Conservation (phyloP, 2,888 invertebrate species). For the Caenorhabditis becei region DNA sequence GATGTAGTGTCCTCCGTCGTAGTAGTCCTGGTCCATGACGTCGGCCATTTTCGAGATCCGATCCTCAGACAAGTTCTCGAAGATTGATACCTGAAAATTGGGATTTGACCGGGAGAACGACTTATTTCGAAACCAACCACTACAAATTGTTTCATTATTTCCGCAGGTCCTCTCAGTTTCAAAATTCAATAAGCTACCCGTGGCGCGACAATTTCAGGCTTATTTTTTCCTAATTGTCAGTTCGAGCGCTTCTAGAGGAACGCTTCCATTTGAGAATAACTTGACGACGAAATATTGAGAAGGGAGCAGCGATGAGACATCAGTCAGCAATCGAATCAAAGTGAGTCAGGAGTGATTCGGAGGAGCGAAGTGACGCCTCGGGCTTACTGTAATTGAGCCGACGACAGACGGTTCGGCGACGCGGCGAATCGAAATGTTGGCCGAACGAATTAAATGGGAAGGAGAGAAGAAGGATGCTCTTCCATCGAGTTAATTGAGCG, state of each 20-base stretch:
- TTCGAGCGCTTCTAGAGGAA: slow-evolving; percentile 8
- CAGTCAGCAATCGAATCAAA: slow-evolving; percentile 9
- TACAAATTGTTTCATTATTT: slow-evolving; percentile 31
- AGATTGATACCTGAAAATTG: slow-evolving; percentile 76
- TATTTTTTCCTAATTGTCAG: background rate
- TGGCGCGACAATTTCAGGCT: slow-evolving; percentile 14
- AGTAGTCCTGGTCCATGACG: slow-evolving; percentile 88
- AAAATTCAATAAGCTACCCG: slow-evolving; percentile 7
- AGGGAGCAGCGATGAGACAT: slow-evolving; percentile 26
- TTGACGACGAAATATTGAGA: background rate
- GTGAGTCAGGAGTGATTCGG: slow-evolving; percentile 12
- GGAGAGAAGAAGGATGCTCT: slow-evolving; percentile 1
- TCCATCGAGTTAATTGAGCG: slow-evolving; percentile 25
- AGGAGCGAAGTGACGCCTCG: slow-evolving; percentile 12
- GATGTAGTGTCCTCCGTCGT: slow-evolving; percentile 88
- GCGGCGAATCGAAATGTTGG: slow-evolving; percentile 10
- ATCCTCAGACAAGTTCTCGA: slow-evolving; percentile 80
- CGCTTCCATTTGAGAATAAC: slow-evolving; percentile 16
- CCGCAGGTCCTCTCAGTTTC: background rate
- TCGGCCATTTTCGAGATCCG: slow-evolving; percentile 87
- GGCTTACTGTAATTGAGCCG: slow-evolving; percentile 47
- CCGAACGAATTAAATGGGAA: slow-evolving; percentile 27
- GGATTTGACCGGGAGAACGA: background rate
- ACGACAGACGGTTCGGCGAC: slow-evolving; percentile 44
- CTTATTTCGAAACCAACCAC: slow-evolving; percentile 28